These are phyloP conservation scores for Caenorhabditis becei DNA, from an alignment of 2,888 invertebrate species.

Conservation along the genomic window DNA sequence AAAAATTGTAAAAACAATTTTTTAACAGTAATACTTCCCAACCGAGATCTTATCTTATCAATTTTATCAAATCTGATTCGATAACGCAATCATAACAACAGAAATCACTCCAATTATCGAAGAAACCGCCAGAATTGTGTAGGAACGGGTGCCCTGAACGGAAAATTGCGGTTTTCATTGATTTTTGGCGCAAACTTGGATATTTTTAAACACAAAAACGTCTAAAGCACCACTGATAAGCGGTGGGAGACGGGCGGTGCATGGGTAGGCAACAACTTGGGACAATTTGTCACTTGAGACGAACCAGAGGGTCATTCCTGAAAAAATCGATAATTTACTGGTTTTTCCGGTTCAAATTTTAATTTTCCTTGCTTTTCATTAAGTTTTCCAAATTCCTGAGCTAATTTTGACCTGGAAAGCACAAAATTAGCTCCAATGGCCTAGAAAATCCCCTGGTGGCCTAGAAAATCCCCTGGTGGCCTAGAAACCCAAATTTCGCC, in stretches of 20 bases:
- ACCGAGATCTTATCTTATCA: too few relatives aligned
- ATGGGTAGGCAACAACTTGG: slow-evolving; percentile 83
- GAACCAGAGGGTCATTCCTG: slow-evolving; percentile 83
- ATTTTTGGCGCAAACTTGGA: slow-evolving; percentile 58
- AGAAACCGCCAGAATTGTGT: slow-evolving; percentile 64
- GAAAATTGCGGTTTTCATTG: background rate
- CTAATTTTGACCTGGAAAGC: slow-evolving; percentile 10
- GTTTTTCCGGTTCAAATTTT: background rate
- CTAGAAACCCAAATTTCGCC: slow-evolving; percentile 10
- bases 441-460: slow-evolving; percentile 40
- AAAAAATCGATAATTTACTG: background rate
- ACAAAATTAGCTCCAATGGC: slow-evolving; percentile 63
- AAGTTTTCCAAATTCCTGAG: slow-evolving; percentile 52
- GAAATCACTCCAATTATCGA: slow-evolving; percentile 73
- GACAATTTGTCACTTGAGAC: slow-evolving; percentile 83
- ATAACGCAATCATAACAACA: slow-evolving; percentile 77
- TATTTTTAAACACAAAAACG: slow-evolving; percentile 74
- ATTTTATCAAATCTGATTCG: slow-evolving; percentile 65
- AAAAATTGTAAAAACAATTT: too few relatives aligned
- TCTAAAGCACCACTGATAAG: slow-evolving; percentile 77
- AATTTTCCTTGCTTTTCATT: background rate
- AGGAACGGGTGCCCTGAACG: slow-evolving; percentile 66
- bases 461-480: background rate
- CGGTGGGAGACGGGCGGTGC: slow-evolving; percentile 82
- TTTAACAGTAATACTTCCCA: too few relatives aligned